Conservation (phyloP, 2,113 vertebrate genomes). For the Onychorhynchus coronatus region DNA sequence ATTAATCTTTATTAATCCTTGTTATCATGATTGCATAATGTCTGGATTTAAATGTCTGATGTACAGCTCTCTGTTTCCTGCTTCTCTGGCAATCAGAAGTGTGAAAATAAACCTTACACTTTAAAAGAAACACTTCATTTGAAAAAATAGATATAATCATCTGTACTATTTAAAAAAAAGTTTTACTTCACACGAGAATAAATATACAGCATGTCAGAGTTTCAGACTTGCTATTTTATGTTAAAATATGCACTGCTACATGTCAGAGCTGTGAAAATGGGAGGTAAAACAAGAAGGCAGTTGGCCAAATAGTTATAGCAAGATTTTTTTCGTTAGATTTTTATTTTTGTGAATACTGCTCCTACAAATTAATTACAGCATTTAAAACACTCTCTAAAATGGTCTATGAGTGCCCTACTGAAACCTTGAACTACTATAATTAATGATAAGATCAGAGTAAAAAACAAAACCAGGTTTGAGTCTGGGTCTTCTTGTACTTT, state of each 20-base stretch:
- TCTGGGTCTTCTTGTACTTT: background rate
- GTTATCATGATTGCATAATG: conserved; percentile 73
- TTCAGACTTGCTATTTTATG: conserved; percentile 69
- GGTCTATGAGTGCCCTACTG: conserved; percentile 26
- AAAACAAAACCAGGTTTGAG: conserved; percentile 22
- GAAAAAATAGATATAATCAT: conserved; percentile 61
- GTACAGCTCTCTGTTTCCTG: conserved; percentile 54
- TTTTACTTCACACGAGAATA: conserved; percentile 65
- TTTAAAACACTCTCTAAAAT: conserved; percentile 66
- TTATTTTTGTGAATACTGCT: conserved; percentile 57
- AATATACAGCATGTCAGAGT: conserved; percentile 70
- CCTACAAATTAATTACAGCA: conserved; percentile 66
- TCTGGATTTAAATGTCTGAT: conserved; percentile 70
- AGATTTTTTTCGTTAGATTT: conserved; percentile 55
- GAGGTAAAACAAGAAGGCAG: conserved; percentile 69
- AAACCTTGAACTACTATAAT: conserved; percentile 62
- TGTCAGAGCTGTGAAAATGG: conserved; percentile 74
- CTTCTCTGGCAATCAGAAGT: conserved; percentile 75
- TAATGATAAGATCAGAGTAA: conserved; percentile 60
- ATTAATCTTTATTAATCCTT: conserved; percentile 80
- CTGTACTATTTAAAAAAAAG: conserved; percentile 29
- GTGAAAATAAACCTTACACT: conserved; percentile 79
- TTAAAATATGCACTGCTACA: conserved; percentile 75
- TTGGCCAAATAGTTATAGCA: conserved; percentile 64
- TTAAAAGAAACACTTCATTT: conserved; percentile 65